phyloP scores from a whole-genome alignment of 1,140 invertebrate genomes.

The Drosophila auraria region DNA sequence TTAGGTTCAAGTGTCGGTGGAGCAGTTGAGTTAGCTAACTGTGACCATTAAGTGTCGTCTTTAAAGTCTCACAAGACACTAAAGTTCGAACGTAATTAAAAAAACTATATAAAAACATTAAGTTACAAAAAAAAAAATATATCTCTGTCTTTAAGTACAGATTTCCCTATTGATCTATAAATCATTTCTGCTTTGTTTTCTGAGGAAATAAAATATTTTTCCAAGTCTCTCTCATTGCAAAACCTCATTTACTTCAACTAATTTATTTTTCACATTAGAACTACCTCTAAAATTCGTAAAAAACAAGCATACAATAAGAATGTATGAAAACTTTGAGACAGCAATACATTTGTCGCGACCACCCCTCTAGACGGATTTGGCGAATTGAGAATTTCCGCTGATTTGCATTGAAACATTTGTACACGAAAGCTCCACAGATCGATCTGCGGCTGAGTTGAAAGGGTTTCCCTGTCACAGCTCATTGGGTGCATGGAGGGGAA shows the following conservation, averaged over 20 bases:
- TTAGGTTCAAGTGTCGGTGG: conserved; percentile 43
- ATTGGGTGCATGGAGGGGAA: conserved; percentile 49
- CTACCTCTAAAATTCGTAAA: not conserved
- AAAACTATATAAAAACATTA: not conserved
- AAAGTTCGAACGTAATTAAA: no score
- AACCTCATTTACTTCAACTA: not conserved
- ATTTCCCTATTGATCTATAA: no score
- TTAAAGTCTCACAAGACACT: not conserved
- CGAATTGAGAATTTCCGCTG: conserved; percentile 58
- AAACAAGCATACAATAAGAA: not conserved
- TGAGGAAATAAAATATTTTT: not conserved
- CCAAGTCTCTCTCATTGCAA: not conserved
- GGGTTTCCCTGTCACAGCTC: conserved; percentile 70
- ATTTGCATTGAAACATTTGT: conserved; percentile 41
- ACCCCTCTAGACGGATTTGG: conserved; percentile 29
- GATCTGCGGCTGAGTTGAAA: conserved; percentile 60
- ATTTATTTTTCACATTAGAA: no score
- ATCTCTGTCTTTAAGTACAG: no score
- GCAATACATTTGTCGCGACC: conserved; percentile 20
- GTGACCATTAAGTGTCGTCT: conserved; percentile 50
- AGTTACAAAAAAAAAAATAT: no score
- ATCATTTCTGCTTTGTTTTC: not conserved
- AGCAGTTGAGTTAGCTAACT: conserved; percentile 51
- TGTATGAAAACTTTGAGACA: not conserved
- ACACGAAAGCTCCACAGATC: conserved; percentile 39